Base-by-base conservation (phyloP, 1,140 invertebrate genomes). In the Ooceraea biroi region DNA sequence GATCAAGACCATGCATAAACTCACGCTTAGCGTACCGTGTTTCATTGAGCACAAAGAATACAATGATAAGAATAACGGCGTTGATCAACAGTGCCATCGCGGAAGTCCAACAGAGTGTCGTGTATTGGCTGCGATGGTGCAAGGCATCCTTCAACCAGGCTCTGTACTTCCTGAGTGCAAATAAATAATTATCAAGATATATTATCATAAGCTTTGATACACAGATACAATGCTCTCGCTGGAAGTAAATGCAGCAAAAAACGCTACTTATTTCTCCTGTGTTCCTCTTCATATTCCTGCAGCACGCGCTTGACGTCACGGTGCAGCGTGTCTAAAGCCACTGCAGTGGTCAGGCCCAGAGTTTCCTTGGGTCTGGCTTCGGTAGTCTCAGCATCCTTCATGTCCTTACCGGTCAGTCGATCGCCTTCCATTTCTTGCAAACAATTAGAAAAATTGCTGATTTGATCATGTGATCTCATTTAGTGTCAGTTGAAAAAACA, bases 71-170 rank as follows among this genome's bases (percentile, higher is more conserved):
- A 41, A 92, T 86, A 83, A 95, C 86, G 41, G 92, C 92, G 87
- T 92, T 94, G 55, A 96, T 82, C 66, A 96, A 78, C 36, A 96
- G 93, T 0, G 94, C 94, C 0, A 95, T 65, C 55, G 95, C 95
- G 52, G 96, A 96, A 22, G 96, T 95, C 96, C 96, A 96, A 76
- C 96, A 96, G 85, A 97, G 95, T 7, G 96, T 96, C 65, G 96
- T 96, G 74, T 96, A 95, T 85, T 95, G 95, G 90, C 96, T 96
- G 73, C 93, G 94, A 88, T 96, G 95, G 90, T 96, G 94, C 66
- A 96, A 92, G 50, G 95, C 92, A 90, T 96, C 95, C 87, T 91
- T 94, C 30, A 96, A 71, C 94, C 95, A 96, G 85, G 91, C 94
- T 89, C 90, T 95, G 41, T 93, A 94, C 85, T 93, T 95, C 85